Conservation (phyloP, 2,797 vertebrate genomes). For the Dendrocincla tyrannina region DNA sequence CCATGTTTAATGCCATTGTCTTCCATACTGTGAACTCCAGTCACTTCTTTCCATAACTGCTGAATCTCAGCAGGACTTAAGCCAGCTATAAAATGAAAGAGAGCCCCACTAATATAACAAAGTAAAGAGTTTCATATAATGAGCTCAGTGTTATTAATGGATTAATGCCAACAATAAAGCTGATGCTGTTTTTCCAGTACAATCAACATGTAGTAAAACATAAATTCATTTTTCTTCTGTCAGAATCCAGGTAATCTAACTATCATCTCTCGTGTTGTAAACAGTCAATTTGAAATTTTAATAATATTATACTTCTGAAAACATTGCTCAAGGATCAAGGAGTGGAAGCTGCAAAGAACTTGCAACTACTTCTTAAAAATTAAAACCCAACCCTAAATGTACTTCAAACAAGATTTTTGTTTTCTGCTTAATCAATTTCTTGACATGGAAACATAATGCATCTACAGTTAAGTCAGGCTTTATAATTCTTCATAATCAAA, state of each 20-base stretch:
- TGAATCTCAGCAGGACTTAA: slow-evolving; percentile 98
- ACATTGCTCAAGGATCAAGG: background rate
- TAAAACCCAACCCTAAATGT: background rate
- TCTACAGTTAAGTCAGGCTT: background rate
- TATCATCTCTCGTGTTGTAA: slow-evolving; percentile 7
- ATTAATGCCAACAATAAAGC: slow-evolving; percentile 69
- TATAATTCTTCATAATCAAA: background rate
- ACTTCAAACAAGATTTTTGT: background rate
- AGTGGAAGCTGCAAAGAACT: background rate
- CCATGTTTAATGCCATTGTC: slow-evolving; percentile 96
- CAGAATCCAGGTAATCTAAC: slow-evolving; percentile 16
- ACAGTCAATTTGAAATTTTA: slow-evolving; percentile 39
- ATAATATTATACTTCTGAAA: background rate
- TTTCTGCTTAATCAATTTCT: background rate
- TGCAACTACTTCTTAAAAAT: slow-evolving; percentile 9
- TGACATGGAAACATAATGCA: background rate
- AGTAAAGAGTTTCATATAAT: slow-evolving; percentile 61
- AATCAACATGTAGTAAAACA: slow-evolving; percentile 55
- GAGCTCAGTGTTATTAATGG: slow-evolving; percentile 62
- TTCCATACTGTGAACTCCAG: slow-evolving; percentile 92
- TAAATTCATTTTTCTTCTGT: slow-evolving; percentile 35
- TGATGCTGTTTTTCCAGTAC: slow-evolving; percentile 47
- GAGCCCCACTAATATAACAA: slow-evolving; percentile 71
- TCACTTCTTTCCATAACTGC: slow-evolving; percentile 99
- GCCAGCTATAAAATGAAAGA: slow-evolving; percentile 85